Evolutionary conservation across 2,888 invertebrate species (phyloP), one percentile per base, ranked within the genome.

Genomic region (Tuberolachnus salignus): DNA sequence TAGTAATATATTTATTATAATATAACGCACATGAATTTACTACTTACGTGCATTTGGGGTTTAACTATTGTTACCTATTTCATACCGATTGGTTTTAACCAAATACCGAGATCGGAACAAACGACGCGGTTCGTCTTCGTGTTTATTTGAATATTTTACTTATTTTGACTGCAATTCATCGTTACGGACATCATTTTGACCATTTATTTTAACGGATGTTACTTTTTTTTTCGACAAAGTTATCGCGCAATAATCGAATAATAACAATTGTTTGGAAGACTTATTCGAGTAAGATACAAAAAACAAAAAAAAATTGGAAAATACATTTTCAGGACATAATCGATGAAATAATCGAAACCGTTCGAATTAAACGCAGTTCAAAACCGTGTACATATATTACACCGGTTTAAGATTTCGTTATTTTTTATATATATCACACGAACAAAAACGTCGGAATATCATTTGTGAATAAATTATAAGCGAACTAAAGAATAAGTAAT

Each of bases 1-100:
- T n/a, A n/a, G n/a, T n/a, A n/a, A n/a, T n/a, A n/a, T n/a, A n/a
- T n/a, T n/a, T n/a, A n/a, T n/a, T n/a, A n/a, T n/a, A n/a, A n/a
- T 61, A 73, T 34, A 73, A 63, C 26, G 72, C 49, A 72, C 73
- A 63, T 51, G 42, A 57, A 26, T 53, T 19, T 72, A 34, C 26
- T 61, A 61, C 51, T 34, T 61, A 51, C 6, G 34, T 16, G 14
- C 61, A 72, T 51, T 72, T 63, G 34, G 9, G 51, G 34, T 72
- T 69, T 2, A 69, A 69, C 10, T 53, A 34, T 67, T 34, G 51
- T n/a, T 34, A 63, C 23, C 14, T 51, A 51, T 73, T 44, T 34
- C 34, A 4, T 34, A 34, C 34, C 6, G 34, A 51, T 21, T 61
- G 3, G 13, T 64, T 61, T 61, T 61, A 51, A 34, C 10, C 14